Evolutionary conservation across 2,888 invertebrate genomes (phyloP), one percentile per base, ranked within the genome.

Genomic region (Trilocha varians): DNA sequence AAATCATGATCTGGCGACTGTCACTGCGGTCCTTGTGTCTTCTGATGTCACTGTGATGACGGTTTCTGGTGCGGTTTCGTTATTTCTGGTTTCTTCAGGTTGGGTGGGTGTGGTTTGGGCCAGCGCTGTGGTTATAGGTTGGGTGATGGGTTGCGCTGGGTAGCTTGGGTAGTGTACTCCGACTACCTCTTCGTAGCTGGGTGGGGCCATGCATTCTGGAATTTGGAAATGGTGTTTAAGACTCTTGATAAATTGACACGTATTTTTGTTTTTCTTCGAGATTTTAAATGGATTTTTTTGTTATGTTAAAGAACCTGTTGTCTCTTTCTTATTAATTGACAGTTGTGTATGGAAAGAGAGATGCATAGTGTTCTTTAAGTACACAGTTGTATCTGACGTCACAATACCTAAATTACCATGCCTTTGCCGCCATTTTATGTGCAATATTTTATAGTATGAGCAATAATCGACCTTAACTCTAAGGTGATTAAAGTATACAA

Each of bases 131-230:
- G 71, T 62, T 42, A 84, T 73, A 1, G 84, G 85, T 33, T 70
- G 69, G 2, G 73, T 60, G 47, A 83, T 83, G 1, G 84, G 83
- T 46, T 79, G 80, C 1, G 53, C 53, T 34, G 43, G 64, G 51
- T 62, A 80, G 43, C 61, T 62, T 0, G 84, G 83, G 48, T 80
- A 83, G 62, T 84, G 83, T 13, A 79, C 57, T 0, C 83, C 82
- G 5, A 85, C 83, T 13, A 84, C 84, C 44, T 85, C 84, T 34
- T 85, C 84, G 60, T 85, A 85, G 53, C 85, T 85, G 1, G 84
- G 84, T 1, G 84, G 84, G 1, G 83, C 84, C 71, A 84, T 73
- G 43, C 69, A 73, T 62, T 85, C 84, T 85, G 82, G 15, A 83
- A 78, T 55, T 40, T 13, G 39, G 41, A 52, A 37, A 1, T n/a